Evolutionary conservation across 2,113 vertebrate species (phyloP), one percentile per base, ranked within the genome.

Genomic region (Lophura nycthemera): DNA sequence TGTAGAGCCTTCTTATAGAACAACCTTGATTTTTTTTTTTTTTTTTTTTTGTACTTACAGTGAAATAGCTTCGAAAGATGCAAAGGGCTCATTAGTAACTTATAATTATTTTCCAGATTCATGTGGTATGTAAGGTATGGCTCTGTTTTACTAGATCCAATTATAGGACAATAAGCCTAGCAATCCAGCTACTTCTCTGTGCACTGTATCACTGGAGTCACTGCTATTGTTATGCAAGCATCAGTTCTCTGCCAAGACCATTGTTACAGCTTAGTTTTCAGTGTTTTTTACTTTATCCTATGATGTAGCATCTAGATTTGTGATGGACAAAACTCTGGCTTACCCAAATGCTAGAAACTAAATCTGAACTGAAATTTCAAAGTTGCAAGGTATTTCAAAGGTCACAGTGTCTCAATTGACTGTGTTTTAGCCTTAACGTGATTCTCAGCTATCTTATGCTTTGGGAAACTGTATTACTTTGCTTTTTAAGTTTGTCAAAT

Each of bases 1-100:
- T 73, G 24, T 42, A 47, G 60, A 67, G 36, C 0, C 0, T 12
- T 76, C 4, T 1, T 18, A 0, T 50, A 22, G 34, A 81, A 17
- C 65, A 60, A 3, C 47, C 54, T 77, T 19, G 38, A 34, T 83
- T 83, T 7, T 80, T 72, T 8, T 36, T 36, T 36, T 36, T 36
- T 36, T 36, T n/a, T n/a, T 36, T 36, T 8, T 79, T 13, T 50
- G 9, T 21, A 38, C 45, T n/a, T 29, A 0, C 27, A 18, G n/a
- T 48, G 52, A 61, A 88, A 21, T 65, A 22, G 3, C 24, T 85
- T 45, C 70, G 24, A 69, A 12, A 85, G 59, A 24, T 54, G 13
- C n/a, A 38, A 11, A 63, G 8, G 11, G 8, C 32, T 86, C 8
- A 30, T 64, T n/a, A 80, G 2, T 16, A 24, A 38, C 20, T 71